Evolutionary conservation across 2,888 invertebrate species (phyloP).

Genomic region (Pimpla rufipes): DNA sequence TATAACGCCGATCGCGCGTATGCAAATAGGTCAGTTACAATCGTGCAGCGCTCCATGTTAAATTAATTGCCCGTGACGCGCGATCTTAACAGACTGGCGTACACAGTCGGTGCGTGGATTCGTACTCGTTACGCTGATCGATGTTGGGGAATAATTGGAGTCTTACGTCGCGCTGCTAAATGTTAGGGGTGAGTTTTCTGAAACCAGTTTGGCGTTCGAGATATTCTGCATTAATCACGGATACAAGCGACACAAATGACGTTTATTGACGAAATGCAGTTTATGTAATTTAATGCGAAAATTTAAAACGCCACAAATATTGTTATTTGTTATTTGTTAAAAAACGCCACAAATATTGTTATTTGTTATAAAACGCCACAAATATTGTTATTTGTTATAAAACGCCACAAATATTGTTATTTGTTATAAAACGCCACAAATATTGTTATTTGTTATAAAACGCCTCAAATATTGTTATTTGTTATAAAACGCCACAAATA

Average conservation of each 20-base stretch:
- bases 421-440: no score
- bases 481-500: no score
- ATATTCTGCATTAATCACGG: neutral
- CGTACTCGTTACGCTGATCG: conserved; percentile 2
- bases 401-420: no score
- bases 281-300: neutral
- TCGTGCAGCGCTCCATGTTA: conserved; percentile 71
- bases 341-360: no score
- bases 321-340: no score
- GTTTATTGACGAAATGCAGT: neutral
- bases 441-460: no score
- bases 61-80: conserved; percentile 79
- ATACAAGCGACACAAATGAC: neutral
- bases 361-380: no score
- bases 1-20: conserved; percentile 72
- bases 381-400: no score
- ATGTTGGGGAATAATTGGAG: neutral
- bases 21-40: conserved; percentile 74
- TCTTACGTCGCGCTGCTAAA: conserved; percentile 2
- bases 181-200: neutral
- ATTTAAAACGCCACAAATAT: neutral
- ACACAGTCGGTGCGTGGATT: neutral
- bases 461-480: no score
- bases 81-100: conserved; percentile 34
- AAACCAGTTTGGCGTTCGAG: neutral